A percentile compares a stretch with the other conserved stretches of the same genome.
phyloP scores from a whole-genome alignment of 1,140 invertebrate genomes.

The Pentalonia nigronervosa region DNA sequence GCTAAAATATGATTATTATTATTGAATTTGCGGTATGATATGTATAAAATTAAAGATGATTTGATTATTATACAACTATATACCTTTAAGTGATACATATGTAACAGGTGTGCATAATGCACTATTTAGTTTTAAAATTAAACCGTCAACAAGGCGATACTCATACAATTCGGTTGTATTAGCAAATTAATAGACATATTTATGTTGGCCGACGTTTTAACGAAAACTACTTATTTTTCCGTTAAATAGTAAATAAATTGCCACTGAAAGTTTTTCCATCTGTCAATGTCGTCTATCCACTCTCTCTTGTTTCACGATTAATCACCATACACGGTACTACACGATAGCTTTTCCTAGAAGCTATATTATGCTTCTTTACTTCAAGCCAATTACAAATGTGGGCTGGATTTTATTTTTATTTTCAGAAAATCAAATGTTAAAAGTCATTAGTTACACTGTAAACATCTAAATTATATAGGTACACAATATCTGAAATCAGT shows the following conservation, averaged over 20 bases:
- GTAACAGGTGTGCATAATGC: neutral
- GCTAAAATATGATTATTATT: neutral
- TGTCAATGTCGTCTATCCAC: neutral
- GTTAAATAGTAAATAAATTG: neutral
- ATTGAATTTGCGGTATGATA: neutral
- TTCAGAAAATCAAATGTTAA: neutral
- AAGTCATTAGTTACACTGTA: neutral
- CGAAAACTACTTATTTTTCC: neutral
- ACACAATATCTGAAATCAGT: neutral
- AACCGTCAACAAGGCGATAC: neutral
- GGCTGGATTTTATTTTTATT: neutral
- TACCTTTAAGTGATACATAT: neutral
- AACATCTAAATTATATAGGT: neutral
- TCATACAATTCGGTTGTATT: neutral
- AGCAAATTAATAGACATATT: neutral
- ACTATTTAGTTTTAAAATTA: neutral
- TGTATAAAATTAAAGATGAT: neutral
- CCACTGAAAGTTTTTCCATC: slow-evolving; percentile 33
- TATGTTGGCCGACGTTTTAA: neutral
- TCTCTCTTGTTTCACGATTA: slow-evolving; percentile 11
- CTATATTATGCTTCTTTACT: neutral
- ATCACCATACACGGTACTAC: neutral
- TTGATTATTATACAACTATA: neutral
- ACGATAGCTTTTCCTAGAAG: neutral
- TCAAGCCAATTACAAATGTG: neutral